Base-by-base conservation (phyloP, 2,113 vertebrate species). In the Perca flavescens region DNA sequence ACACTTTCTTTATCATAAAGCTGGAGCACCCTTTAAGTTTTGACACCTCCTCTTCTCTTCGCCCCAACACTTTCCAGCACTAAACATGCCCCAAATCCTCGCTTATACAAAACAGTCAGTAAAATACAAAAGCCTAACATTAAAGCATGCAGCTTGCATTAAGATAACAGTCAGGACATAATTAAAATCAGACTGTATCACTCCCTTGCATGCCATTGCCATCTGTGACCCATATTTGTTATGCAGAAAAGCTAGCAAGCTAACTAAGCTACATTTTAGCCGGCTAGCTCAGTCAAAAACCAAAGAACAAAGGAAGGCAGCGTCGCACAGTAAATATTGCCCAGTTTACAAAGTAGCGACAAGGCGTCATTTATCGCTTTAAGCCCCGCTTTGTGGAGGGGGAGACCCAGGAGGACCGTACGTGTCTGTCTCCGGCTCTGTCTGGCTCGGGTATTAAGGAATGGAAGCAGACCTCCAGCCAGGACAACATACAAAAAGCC, bases 171-270 rank as follows among this genome's bases (percentile, higher is more conserved):
- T 66, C n/a, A 3, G 50, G 47, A 36, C 36, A 17, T 21, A 13
- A 83, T 72, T 74, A 8, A 77, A 71, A 77, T 72, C 85, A 71
- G 76, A 34, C 52, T 14, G 49, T 31, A 72, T 79, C 82, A 46
- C 74, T 71, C 52, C 31, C 62, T 46, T 54, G 69, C 88, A 52
- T 79, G 71, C 74, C 82, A 5, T n/a, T 9, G 56, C 77, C 71
- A 85, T 63, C 79, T 81, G 66, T 90, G 92, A 93, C 90, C 88
- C 90, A 87, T 64, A 92, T 90, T 77, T 82, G 80, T 77, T 74
- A 83, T 79, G 82, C 79, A 84, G 71, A 58, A 47, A 64, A 67
- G 91, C 90, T 90, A 92, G 86, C 86, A 58, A 8, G 92, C 92
- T 93, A 93, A 83, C 86, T 60, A 14, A 60, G 91, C 90, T 89